phyloP scores from a whole-genome alignment of 2,888 invertebrate species.

The Trichogramma evanescens region DNA sequence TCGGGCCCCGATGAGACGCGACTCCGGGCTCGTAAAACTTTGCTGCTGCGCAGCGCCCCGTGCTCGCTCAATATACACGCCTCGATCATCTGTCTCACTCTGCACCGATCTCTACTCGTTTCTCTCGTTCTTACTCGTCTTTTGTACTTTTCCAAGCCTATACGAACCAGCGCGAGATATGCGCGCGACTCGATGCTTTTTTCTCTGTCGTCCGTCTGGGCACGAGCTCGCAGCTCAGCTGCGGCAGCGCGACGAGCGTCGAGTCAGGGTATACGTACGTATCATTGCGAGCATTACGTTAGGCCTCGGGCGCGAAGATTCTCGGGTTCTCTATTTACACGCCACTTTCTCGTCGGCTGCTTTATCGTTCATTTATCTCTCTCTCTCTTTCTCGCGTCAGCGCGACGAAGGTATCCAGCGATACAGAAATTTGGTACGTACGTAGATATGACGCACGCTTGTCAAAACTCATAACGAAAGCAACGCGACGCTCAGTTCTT shows the following conservation, averaged over 20 bases:
- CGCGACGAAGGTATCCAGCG: neutral
- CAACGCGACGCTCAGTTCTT: too few relatives aligned
- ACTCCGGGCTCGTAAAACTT: conserved; percentile 8
- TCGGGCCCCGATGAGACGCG: conserved; percentile 4
- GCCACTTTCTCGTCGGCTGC: neutral
- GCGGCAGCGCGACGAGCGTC: neutral
- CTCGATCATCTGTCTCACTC: conserved; percentile 8
- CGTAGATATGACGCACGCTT: too few relatives aligned
- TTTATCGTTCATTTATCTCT: too few relatives aligned
- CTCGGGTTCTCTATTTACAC: too few relatives aligned
- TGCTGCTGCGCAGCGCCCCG: neutral
- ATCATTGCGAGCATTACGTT: too few relatives aligned
- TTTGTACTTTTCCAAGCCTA: conserved; percentile 18
- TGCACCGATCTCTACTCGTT: neutral
- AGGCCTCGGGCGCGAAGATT: too few relatives aligned
- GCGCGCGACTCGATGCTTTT: neutral
- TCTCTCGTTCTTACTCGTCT: conserved; percentile 4
- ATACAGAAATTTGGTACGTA: too few relatives aligned
- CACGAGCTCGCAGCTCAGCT: neutral
- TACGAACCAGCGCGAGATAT: neutral
- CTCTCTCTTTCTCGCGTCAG: neutral
- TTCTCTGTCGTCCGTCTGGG: neutral
- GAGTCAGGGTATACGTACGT: too few relatives aligned
- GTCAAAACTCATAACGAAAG: too few relatives aligned
- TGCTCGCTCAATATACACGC: neutral